phyloP scores from a whole-genome alignment of 2,888 invertebrate genomes.

The Thymelicus sylvestris region DNA sequence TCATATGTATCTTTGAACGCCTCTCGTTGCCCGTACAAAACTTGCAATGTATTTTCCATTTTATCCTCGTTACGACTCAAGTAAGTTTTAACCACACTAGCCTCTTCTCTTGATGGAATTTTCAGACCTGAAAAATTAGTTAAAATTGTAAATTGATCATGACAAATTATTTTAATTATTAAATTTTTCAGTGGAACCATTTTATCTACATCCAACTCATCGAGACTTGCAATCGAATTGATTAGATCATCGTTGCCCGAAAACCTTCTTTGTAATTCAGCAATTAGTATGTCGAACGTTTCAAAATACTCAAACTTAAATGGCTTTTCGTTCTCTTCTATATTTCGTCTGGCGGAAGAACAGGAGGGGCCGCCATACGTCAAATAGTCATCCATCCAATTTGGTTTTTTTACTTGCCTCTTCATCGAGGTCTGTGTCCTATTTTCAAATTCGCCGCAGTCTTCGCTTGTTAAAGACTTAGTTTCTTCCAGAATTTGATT shows the following conservation, averaged over 20 bases:
- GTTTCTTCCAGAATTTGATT: constrained; percentile 34
- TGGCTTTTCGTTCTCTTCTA: constrained; percentile 31
- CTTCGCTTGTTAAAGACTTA: constrained; percentile 30
- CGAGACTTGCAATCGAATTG: constrained; percentile 15
- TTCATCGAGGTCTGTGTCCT: constrained; percentile 35
- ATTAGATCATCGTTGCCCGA: constrained; percentile 36
- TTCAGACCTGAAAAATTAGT: constrained; percentile 34
- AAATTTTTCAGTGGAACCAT: constrained; percentile 29
- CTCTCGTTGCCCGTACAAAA: constrained; percentile 35
- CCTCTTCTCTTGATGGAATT: constrained; percentile 37
- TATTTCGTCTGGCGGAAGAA: constrained; percentile 24
- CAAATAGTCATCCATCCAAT: constrained; percentile 35
- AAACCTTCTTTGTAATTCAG: constrained; percentile 32
- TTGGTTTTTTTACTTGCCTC: constrained; percentile 37
- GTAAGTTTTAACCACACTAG: constrained; percentile 35
- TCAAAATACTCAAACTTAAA: constrained; percentile 40
- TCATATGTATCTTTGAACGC: constrained; percentile 39
- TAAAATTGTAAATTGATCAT: constrained; percentile 33
- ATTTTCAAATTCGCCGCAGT: constrained; percentile 33
- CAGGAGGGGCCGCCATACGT: constrained; percentile 26
- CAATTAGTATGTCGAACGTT: constrained; percentile 39
- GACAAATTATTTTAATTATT: constrained; percentile 29
- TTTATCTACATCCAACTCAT: constrained; percentile 25
- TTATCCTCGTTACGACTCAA: constrained; percentile 36
- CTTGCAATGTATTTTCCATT: constrained; percentile 22